Evolutionary conservation across 2,113 vertebrate genomes (phyloP).

Genomic region (Ploceus nigricollis): DNA sequence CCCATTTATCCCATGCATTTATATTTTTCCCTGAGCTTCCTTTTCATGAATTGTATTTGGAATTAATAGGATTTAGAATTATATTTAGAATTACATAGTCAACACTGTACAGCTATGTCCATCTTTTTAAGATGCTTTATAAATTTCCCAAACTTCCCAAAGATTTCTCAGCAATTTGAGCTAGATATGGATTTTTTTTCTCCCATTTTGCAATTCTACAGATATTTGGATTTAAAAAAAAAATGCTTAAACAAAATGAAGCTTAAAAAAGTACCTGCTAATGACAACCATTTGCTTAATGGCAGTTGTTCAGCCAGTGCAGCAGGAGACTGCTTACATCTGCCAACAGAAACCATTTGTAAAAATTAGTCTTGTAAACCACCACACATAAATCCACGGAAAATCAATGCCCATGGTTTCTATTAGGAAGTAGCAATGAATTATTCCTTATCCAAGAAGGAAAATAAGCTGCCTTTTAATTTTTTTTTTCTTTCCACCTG

Average conservation of each 20-base stretch:
- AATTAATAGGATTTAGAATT: constrained; percentile 15
- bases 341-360: background rate
- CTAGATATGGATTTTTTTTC: background rate
- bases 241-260: background rate
- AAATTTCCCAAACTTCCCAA: background rate
- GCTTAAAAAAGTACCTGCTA: background rate
- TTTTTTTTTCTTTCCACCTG: too few relatives aligned
- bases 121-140: background rate
- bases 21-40: background rate
- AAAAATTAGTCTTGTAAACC: background rate
- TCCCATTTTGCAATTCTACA: background rate
- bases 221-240: background rate
- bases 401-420: constrained; percentile 3
- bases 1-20: background rate
- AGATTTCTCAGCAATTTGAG: background rate
- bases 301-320: background rate
- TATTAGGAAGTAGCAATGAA: background rate
- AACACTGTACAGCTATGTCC: background rate
- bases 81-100: background rate
- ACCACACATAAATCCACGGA: background rate
- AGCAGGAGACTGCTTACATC: background rate
- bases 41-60: background rate
- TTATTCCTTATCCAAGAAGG: background rate
- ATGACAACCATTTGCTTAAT: background rate
- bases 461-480: background rate